These are phyloP conservation scores for Ennomos quercinarius DNA, from an alignment of 2,888 invertebrate genomes.

Conservation along the genomic window DNA sequence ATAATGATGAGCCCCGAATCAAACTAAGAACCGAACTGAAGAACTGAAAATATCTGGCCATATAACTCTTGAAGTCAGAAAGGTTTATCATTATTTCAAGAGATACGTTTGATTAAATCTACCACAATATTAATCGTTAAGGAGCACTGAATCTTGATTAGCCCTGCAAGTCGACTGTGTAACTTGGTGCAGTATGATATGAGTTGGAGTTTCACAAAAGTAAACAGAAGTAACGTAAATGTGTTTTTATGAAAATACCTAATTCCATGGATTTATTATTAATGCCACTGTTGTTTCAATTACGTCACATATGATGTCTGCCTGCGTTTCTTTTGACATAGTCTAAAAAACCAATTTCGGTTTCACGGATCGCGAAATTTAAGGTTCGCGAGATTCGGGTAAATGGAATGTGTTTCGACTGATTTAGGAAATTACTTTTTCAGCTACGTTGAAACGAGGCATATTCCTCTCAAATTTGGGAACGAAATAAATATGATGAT, in stretches of 20 bases:
- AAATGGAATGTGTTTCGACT: conserved; percentile 58
- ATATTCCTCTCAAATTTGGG: no score
- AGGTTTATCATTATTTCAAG: no score
- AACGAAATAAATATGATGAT: conserved; percentile 1
- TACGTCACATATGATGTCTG: conserved; percentile 40
- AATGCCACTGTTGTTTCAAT: conserved; percentile 44
- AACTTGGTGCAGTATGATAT: no score
- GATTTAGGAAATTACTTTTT: conserved; percentile 48
- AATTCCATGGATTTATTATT: conserved; percentile 32
- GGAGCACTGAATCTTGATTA: no score
- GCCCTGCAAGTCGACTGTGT: no score
- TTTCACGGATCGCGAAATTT: conserved; percentile 53
- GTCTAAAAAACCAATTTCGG: conserved; percentile 61
- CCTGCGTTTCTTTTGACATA: conserved; percentile 38
- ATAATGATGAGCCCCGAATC: no score
- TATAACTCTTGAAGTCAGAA: no score
- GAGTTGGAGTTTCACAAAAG: no score
- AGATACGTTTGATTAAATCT: no score
- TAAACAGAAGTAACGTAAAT: not conserved
- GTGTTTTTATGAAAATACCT: conserved; percentile 3
- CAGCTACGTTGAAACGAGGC: not conserved
- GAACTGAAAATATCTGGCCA: no score
- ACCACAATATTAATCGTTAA: no score
- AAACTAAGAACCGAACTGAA: no score
- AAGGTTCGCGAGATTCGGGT: conserved; percentile 53